Conservation (phyloP, 2,888 invertebrate genomes). For the Aplocera efformata region DNA sequence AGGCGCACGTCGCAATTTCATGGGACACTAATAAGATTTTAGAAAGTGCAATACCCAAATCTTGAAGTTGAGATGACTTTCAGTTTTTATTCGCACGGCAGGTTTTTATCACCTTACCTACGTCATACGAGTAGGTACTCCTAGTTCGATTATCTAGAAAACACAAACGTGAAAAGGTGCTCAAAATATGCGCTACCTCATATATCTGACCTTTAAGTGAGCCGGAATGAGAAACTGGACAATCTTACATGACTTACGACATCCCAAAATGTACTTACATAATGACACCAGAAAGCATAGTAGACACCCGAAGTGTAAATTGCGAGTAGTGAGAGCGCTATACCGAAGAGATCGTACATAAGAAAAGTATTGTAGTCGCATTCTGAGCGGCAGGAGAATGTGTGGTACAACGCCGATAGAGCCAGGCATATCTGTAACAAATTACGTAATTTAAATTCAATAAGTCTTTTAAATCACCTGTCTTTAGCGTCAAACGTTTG, state of each 20-base stretch:
- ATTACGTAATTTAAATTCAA: neutral
- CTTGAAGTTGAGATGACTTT: too few relatives aligned
- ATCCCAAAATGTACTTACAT: slow-evolving; percentile 83
- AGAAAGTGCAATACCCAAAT: too few relatives aligned
- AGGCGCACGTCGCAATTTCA: too few relatives aligned
- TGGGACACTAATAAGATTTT: too few relatives aligned
- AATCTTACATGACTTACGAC: neutral
- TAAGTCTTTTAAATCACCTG: too few relatives aligned
- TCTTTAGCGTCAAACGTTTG: too few relatives aligned
- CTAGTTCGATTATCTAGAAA: too few relatives aligned
- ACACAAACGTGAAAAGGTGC: too few relatives aligned
- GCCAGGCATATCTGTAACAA: slow-evolving; percentile 93
- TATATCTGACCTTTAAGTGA: neutral
- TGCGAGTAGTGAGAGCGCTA: slow-evolving; percentile 94
- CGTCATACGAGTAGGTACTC: too few relatives aligned
- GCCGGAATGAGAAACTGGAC: neutral
- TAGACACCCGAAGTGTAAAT: slow-evolving; percentile 98
- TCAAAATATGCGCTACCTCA: too few relatives aligned
- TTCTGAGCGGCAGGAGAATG: slow-evolving; percentile 95
- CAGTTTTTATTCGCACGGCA: too few relatives aligned
- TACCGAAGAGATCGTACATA: slow-evolving; percentile 95
- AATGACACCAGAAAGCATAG: slow-evolving; percentile 97
- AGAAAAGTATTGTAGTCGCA: slow-evolving; percentile 91
- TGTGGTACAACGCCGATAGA: slow-evolving; percentile 94
- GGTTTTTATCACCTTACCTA: too few relatives aligned